Percentiles rank a stretch among this genome's conserved stretches.
Conservation (phyloP, 2,888 invertebrate genomes). For the Troides oblongomaculatus region DNA sequence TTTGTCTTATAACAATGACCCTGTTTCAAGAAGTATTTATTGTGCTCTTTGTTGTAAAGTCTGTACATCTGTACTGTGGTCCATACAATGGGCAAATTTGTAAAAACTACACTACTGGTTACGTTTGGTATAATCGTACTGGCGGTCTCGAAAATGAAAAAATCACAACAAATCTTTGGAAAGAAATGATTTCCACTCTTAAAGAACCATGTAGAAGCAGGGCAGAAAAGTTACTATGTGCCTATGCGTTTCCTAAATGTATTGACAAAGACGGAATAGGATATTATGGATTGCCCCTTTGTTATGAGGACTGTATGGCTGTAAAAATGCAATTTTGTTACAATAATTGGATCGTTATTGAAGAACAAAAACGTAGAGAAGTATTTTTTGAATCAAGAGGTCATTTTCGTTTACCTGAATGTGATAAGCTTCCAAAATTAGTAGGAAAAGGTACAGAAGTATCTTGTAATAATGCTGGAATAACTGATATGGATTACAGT, state of each 20-base stretch:
- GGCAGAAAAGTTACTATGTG: constrained; percentile 94
- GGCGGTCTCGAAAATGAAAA: constrained; percentile 91
- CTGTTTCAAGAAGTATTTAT: constrained; percentile 54
- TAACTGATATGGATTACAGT: constrained; percentile 89
- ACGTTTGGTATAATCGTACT: constrained; percentile 89
- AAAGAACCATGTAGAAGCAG: constrained; percentile 91
- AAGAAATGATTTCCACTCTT: constrained; percentile 89
- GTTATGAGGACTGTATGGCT: constrained; percentile 96
- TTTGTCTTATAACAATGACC: constrained; percentile 60
- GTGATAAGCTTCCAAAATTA: constrained; percentile 88
- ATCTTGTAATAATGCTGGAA: constrained; percentile 90
- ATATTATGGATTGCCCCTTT: constrained; percentile 85
- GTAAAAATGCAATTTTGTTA: constrained; percentile 94
- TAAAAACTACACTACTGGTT: constrained; percentile 83
- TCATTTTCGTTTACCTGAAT: constrained; percentile 93
- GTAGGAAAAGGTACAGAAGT: constrained; percentile 81
- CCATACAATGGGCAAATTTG: constrained; percentile 93
- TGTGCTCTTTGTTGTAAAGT: constrained; percentile 65
- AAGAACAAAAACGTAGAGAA: constrained; percentile 90
- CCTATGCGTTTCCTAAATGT: constrained; percentile 95
- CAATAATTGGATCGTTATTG: constrained; percentile 94
- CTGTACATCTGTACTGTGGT: constrained; percentile 87
- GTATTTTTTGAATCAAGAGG: constrained; percentile 90
- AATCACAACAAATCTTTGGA: constrained; percentile 90
- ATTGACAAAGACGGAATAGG: constrained; percentile 83